Percentiles rank a stretch among this genome's conserved stretches.
These are phyloP conservation scores for Dendrolimus punctatus DNA, from an alignment of 1,140 invertebrate genomes.

Conservation along the genomic window DNA sequence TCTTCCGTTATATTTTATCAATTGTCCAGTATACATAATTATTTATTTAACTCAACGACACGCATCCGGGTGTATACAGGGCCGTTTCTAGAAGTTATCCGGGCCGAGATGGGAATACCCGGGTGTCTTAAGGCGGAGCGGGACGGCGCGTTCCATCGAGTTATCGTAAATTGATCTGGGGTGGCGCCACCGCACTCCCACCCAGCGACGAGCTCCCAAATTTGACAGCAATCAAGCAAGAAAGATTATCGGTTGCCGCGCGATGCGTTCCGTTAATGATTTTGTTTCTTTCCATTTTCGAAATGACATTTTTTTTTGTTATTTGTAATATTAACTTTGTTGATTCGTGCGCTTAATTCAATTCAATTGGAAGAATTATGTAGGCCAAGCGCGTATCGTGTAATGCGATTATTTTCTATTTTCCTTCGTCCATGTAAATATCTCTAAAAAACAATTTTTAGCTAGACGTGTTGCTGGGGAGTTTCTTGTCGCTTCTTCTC, in stretches of 20 bases:
- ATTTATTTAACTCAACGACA: conserved; percentile 6
- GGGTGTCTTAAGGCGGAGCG: conserved; percentile 55
- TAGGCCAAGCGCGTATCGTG: too few relatives aligned
- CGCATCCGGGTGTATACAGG: conserved; percentile 29
- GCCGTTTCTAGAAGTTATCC: conserved; percentile 53
- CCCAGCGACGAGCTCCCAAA: conserved; percentile 41
- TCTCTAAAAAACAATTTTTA: too few relatives aligned
- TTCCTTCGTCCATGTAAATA: too few relatives aligned
- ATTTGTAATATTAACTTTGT: background rate
- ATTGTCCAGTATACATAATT: background rate
- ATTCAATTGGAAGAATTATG: background rate
- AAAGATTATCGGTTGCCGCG: conserved; percentile 58
- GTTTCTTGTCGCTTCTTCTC: too few relatives aligned
- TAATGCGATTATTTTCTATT: too few relatives aligned
- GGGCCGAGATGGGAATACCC: conserved; percentile 44
- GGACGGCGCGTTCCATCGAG: conserved; percentile 44
- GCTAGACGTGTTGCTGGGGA: too few relatives aligned
- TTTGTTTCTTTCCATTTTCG: conserved; percentile 20
- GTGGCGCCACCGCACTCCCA: conserved; percentile 18
- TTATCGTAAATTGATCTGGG: conserved; percentile 65
- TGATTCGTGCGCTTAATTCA: background rate
- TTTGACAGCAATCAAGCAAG: conserved; percentile 68
- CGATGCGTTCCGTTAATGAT: conserved; percentile 8
- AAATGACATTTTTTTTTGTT: conserved; percentile 15
- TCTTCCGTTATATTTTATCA: too few relatives aligned